Base-by-base conservation (phyloP, 2,888 invertebrate species). In the Keiferia lycopersicella region DNA sequence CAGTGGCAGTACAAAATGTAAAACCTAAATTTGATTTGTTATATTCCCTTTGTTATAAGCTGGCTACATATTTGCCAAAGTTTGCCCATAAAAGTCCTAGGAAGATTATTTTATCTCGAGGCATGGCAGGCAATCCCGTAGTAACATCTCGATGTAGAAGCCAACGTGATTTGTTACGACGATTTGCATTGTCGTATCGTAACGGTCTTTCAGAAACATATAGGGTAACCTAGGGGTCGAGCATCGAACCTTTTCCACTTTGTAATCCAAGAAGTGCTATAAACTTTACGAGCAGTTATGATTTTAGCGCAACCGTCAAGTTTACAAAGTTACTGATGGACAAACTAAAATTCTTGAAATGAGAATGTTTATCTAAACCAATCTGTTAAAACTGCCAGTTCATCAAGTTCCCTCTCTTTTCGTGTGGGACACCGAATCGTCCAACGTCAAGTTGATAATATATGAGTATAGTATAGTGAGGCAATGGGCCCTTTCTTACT, bases 141-240 rank as follows among this genome's bases (percentile, higher is more conserved):
- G 30, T 26, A 34, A 26, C 56, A 56, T 56, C 56, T 8, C 53
- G 56, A 34, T 30, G 18, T 34, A 14, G 30, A n/a, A 34, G 16
- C 26, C 8, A 34, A 56, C 30, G 71, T 77, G 75, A 81, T 81
- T 80, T 80, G 80, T 74, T 73, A 72, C 71, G 60, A 69, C 74
- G 76, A 76, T 78, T 73, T 76, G 69, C 75, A 71, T 68, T 74
- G 73, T 74, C 73, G 72, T 79, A 78, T 78, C 77, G 75, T n/a
- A n/a, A n/a, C n/a, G n/a, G n/a, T n/a, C 77, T 61, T 75, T 71
- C 70, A 71, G 67, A 72, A 70, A 67, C 56, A 66, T 67, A 64
- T 68, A 62, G 67, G 65, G 68, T 68, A 50, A 66, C 69, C 72
- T 69, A 65, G 64, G 61, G 65, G 26, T 56, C 66, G 64, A 66